Conservation (phyloP, 2,113 vertebrate species). For the Halcyon senegalensis region DNA sequence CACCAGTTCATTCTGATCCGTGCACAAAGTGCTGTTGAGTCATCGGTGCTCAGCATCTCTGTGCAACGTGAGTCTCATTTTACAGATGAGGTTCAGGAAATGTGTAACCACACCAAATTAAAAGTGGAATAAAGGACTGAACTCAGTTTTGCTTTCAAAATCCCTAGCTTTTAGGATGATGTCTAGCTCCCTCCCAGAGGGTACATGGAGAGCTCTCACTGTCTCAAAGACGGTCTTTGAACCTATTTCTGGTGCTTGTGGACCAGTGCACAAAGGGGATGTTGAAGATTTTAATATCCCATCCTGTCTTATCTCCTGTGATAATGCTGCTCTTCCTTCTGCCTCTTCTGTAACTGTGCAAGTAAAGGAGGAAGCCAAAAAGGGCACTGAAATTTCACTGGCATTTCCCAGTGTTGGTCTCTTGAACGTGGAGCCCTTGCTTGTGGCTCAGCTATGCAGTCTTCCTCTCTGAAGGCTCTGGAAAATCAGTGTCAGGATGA, state of each 20-base stretch:
- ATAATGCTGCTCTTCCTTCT: not conserved
- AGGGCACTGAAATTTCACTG: not conserved
- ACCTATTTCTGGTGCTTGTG: not conserved
- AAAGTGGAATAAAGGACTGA: not conserved
- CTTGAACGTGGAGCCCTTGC: not conserved
- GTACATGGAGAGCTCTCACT: not conserved
- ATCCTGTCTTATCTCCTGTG: not conserved
- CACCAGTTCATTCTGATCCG: not conserved
- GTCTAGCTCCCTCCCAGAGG: not conserved
- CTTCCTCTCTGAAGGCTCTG: not conserved
- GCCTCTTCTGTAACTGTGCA: not conserved
- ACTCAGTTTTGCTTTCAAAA: not conserved
- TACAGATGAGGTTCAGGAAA: not conserved
- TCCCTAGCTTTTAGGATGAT: not conserved
- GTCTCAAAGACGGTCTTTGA: not conserved
- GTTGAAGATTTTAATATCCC: not conserved
- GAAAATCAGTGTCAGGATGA: not conserved
- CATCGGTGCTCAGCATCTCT: not conserved
- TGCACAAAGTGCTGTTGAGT: not conserved
- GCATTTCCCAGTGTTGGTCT: not conserved
- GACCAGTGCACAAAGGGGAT: not conserved
- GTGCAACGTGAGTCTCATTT: not conserved
- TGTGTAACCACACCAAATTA: not conserved
- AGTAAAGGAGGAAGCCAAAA: not conserved
- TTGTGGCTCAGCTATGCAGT: not conserved